Evolutionary conservation across 2,113 vertebrate genomes (phyloP).

Genomic region (Xiphias gladius): DNA sequence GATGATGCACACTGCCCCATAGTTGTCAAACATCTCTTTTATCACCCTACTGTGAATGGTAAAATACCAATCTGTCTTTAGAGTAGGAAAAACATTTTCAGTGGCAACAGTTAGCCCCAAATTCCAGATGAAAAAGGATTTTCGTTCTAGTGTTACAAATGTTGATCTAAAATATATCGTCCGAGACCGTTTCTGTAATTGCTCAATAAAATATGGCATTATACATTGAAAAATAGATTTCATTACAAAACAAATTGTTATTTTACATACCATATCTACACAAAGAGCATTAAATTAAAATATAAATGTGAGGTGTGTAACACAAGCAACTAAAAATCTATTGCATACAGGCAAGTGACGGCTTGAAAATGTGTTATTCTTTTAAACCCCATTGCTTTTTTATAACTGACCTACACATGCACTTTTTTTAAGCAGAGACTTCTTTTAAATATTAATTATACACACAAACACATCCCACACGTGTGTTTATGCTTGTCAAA

Average conservation of each 20-base stretch:
- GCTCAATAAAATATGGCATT: constrained; percentile 55
- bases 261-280: constrained; percentile 72
- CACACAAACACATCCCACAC: constrained; percentile 47
- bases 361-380: constrained; percentile 29
- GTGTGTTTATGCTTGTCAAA: constrained; percentile 38
- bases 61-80: constrained; percentile 21
- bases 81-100: constrained; percentile 20
- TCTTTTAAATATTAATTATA: constrained; percentile 13
- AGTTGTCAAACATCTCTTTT: constrained; percentile 23
- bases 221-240: constrained; percentile 62
- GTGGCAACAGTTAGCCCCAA: constrained; percentile 19
- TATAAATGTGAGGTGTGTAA: constrained; percentile 49
- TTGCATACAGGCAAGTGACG: constrained; percentile 32
- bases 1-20: constrained; percentile 11
- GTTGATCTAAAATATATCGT: constrained; percentile 5
- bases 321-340: constrained; percentile 46
- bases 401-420: constrained; percentile 38
- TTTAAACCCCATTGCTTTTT: constrained; percentile 8
- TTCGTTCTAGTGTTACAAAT: constrained; percentile 55
- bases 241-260: constrained; percentile 61
- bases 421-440: constrained; percentile 3
- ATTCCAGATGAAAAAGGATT: constrained; percentile 4
- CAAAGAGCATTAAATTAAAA: constrained; percentile 71
- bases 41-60: constrained; percentile 6
- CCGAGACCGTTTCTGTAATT: constrained; percentile 10